Evolutionary conservation across 2,113 vertebrate genomes (phyloP).

Genomic region (Colistium nudipinnis): DNA sequence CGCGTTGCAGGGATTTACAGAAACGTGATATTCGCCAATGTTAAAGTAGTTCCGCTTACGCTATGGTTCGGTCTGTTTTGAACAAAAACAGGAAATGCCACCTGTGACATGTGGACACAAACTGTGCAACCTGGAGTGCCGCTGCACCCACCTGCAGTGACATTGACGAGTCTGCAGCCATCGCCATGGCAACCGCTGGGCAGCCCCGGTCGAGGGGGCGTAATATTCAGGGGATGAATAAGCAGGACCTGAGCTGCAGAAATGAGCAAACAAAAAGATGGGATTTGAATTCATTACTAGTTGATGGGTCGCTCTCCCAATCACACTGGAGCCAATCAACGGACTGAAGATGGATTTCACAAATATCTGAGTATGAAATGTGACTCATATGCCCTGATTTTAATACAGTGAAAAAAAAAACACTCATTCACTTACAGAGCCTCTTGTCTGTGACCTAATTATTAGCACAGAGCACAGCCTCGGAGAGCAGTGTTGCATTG

Average conservation of each 20-base stretch:
- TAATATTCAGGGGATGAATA: too few species aligned
- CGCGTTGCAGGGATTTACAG: background rate
- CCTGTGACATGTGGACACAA: background rate
- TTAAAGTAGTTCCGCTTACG: background rate
- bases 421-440: constrained; percentile 21
- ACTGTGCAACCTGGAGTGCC: background rate
- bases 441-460: constrained; percentile 61
- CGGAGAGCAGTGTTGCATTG: constrained; percentile 35
- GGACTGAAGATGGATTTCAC: constrained; percentile 11
- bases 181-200: constrained; percentile 53
- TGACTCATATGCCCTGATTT: constrained; percentile 33
- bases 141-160: constrained; percentile 1
- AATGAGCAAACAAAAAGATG: constrained; percentile 25
- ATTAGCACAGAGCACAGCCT: constrained; percentile 39
- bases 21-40: constrained; percentile 3
- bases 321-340: constrained; percentile 26
- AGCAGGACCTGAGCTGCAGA: constrained; percentile 14
- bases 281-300: constrained; percentile 58
- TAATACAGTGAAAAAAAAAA: constrained; percentile 43
- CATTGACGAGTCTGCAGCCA: constrained; percentile 7
- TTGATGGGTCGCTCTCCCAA: constrained; percentile 20
- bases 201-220: too few species aligned
- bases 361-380: background rate
- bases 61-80: background rate
- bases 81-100: background rate